Evolutionary conservation across 37 sponge, comb jelly and placozoan species (phyloP), one percentile per base, ranked within the genome.

Genomic region (Chondrosia reniformis): DNA sequence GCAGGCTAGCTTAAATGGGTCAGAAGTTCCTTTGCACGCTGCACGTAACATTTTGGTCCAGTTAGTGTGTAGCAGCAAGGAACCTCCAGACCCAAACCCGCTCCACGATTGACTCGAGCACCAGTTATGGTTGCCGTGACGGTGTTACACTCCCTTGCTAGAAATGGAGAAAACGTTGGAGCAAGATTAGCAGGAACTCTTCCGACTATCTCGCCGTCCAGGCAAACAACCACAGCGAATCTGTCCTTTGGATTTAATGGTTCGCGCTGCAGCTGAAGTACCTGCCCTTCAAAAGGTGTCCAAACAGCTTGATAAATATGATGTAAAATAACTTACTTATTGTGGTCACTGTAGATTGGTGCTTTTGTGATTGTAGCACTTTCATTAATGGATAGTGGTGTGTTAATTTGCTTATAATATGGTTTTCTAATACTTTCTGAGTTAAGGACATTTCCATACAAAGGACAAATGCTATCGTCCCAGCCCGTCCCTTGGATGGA

Each of bases 91-190:
- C 34, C 67, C 67, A 66, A 31, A 31, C 67, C 67, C 36, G 38
- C 38, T 66, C 67, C 67, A 31, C 38, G 67, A 39, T 59, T 59
- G 27, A 59, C 22, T 30, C 61, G 8, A 59, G 61, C 22, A 59
- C 61, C 61, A 59, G 61, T 59, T 8, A 66, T 66, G 67, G 38
- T 66, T 33, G 39, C 67, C 9, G 67, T 66, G 33, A 66, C 36
- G 38, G 37, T 33, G 67, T 66, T 66, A 66, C 67, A 66, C 4
- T 66, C 67, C 17, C 67, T 4, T 5, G 67, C 38, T 31, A 66
- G 67, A 66, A 66, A 36, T 30, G n/a, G 38, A 17, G 39, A n/a
- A 31, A 66, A 66, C 21, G 38, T 34, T 12, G 37, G 67, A 66
- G 67, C 67, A 32, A 66, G 67, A 12, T 19, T 28, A 12, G 67